Percentiles rank a stretch among this genome's conserved stretches.
Conservation (phyloP, 1,140 invertebrate genomes). For the Caenorhabditis tropicalis region DNA sequence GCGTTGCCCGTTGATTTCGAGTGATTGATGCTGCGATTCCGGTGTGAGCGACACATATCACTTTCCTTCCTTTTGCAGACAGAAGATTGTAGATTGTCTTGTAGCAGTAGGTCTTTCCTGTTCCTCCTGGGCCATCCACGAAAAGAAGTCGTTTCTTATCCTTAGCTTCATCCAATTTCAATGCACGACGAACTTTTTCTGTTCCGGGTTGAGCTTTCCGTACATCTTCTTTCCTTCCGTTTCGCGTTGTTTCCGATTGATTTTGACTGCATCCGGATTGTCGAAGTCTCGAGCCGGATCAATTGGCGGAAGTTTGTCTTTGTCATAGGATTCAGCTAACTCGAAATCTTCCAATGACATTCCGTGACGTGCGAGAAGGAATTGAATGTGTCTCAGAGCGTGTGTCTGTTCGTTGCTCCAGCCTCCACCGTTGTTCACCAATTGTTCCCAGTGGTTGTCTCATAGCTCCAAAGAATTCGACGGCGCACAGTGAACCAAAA, state of each 20-base stretch:
- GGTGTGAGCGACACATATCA: conserved; percentile 51
- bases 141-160: conserved; percentile 50
- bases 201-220: too few species aligned
- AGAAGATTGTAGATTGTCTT: conserved; percentile 54
- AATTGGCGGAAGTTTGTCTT: too few species aligned
- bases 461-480: background rate
- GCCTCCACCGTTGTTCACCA: background rate
- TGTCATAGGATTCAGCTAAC: background rate
- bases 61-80: conserved; percentile 34
- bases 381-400: background rate
- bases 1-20: too few species aligned
- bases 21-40: conserved; percentile 70
- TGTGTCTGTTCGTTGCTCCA: background rate
- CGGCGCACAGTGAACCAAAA: background rate
- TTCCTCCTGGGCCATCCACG: too few species aligned
- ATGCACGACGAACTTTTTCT: too few species aligned
- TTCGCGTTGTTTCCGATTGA: too few species aligned
- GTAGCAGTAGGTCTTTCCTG: conserved; percentile 72
- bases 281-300: too few species aligned
- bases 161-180: too few species aligned
- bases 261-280: too few species aligned
- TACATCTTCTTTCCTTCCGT: too few species aligned
- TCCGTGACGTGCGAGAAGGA: background rate
- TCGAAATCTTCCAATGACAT: background rate
- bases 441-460: background rate